These are phyloP conservation scores for Clistopyga incitator DNA, from an alignment of 2,888 invertebrate genomes.

Conservation along the genomic window DNA sequence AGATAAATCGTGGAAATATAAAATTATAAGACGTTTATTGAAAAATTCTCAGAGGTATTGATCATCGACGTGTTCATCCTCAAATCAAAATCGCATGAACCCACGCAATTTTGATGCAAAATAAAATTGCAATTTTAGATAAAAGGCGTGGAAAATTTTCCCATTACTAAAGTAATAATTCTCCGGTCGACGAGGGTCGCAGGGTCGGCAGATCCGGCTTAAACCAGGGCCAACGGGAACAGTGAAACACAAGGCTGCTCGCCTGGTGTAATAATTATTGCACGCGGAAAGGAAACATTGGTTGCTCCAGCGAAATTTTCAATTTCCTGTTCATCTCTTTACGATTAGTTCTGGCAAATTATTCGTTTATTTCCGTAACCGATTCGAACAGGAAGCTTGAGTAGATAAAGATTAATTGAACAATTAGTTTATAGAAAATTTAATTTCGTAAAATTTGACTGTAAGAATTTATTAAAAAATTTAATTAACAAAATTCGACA, in stretches of 20 bases:
- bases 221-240: constrained; percentile 69
- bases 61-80: no score
- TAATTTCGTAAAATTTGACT: no score
- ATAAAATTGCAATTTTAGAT: background rate
- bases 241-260: constrained; percentile 63
- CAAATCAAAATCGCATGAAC: background rate
- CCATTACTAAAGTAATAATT: constrained; percentile 12
- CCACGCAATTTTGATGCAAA: background rate
- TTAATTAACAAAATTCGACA: constrained; percentile 45
- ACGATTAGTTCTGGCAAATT: no score
- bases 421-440: no score
- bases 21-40: no score
- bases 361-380: no score
- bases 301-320: no score
- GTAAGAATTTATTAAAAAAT: background rate
- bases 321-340: no score
- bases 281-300: constrained; percentile 42
- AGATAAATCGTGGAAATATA: no score
- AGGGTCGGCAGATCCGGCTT: constrained; percentile 67
- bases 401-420: no score
- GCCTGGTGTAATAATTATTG: constrained; percentile 47
- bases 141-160: constrained; percentile 7
- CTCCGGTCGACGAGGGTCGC: background rate
- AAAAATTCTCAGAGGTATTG: no score
- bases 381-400: no score